Conservation (phyloP, 2,797 vertebrate genomes). For the Scolopax rusticola region DNA sequence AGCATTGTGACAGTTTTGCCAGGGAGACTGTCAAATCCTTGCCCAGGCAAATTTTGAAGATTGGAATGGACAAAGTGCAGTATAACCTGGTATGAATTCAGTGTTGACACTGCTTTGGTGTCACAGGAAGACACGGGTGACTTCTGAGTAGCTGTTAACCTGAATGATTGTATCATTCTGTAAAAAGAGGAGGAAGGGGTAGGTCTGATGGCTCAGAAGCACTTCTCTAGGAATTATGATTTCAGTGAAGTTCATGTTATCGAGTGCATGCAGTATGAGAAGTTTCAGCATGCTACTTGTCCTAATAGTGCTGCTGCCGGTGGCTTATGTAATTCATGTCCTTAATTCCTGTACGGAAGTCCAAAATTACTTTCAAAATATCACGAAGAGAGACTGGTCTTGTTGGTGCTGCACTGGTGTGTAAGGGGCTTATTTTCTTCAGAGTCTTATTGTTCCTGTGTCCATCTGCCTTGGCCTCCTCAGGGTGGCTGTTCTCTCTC, state of each 20-base stretch:
- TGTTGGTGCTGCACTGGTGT: background rate
- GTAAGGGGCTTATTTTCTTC: background rate
- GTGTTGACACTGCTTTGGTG: background rate
- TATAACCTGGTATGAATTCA: background rate
- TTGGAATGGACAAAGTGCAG: accelerated
- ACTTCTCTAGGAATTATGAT: background rate
- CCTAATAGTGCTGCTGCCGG: accelerated
- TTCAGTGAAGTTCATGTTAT: background rate
- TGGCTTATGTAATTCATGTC: background rate
- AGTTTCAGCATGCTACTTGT: background rate
- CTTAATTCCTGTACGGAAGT: background rate
- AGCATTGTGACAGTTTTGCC: background rate
- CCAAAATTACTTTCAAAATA: background rate
- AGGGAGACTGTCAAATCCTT: background rate
- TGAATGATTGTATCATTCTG: background rate
- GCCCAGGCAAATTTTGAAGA: background rate
- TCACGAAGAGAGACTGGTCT: background rate
- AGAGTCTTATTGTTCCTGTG: background rate
- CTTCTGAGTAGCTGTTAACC: background rate
- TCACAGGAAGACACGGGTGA: background rate
- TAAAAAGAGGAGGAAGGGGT: background rate
- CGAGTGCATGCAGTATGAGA: background rate
- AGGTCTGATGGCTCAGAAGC: background rate
- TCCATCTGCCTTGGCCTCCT: accelerated
- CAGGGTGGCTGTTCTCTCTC: background rate